A percentile compares a stretch with the other conserved stretches of the same genome.
These are phyloP conservation scores for Eledona agricola DNA, from an alignment of 2,888 invertebrate species.

Conservation along the genomic window DNA sequence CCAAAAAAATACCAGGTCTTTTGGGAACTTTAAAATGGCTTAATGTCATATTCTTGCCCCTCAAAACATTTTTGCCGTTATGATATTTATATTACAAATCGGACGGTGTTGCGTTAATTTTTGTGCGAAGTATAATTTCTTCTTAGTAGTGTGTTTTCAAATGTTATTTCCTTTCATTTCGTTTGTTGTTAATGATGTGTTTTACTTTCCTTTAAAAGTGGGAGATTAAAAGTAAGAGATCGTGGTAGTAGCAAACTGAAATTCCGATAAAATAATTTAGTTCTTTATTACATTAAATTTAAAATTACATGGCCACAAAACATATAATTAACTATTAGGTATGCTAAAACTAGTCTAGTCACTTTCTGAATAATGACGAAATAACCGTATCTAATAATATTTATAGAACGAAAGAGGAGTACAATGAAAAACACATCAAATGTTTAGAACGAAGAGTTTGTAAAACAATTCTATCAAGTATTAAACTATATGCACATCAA, in stretches of 20 bases:
- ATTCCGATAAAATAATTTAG: slow-evolving; percentile 55
- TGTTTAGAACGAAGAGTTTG: slow-evolving; percentile 42
- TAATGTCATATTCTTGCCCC: too few relatives aligned
- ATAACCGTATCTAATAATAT: slow-evolving; percentile 24
- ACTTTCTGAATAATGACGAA: slow-evolving; percentile 32
- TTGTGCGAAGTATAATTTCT: too few relatives aligned
- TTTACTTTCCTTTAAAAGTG: too few relatives aligned
- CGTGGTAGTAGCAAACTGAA: slow-evolving; percentile 9
- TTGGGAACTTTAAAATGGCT: too few relatives aligned
- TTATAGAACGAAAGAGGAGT: slow-evolving; percentile 23
- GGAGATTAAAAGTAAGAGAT: too few relatives aligned
- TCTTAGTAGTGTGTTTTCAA: too few relatives aligned
- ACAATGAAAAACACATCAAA: slow-evolving; percentile 21
- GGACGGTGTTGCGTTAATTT: too few relatives aligned
- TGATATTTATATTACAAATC: too few relatives aligned
- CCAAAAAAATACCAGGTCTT: too few relatives aligned
- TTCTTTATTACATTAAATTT: slow-evolving; percentile 65
- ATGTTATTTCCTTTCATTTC: too few relatives aligned
- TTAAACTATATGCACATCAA: slow-evolving; percentile 55
- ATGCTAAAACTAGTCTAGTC: slow-evolving; percentile 54
- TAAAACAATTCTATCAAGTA: slow-evolving; percentile 41
- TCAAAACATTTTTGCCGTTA: too few relatives aligned
- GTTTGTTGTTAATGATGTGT: too few relatives aligned
- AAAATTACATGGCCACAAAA: slow-evolving; percentile 66
- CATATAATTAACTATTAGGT: slow-evolving; percentile 58